Conservation (phyloP, 2,888 invertebrate genomes). For the Nemapogon koenigi region DNA sequence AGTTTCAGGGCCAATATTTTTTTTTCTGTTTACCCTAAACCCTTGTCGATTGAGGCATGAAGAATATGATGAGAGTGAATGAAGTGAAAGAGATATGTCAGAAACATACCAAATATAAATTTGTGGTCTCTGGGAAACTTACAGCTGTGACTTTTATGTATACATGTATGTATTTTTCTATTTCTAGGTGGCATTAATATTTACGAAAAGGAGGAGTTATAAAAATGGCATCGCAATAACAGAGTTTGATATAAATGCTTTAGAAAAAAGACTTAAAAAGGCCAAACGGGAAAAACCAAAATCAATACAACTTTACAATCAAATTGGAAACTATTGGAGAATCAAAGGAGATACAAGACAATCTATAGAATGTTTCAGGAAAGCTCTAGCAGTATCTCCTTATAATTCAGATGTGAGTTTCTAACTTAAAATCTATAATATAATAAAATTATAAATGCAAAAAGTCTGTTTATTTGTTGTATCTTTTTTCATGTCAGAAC, state of each 20-base stretch:
- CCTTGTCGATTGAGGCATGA: no score
- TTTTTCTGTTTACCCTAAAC: no score
- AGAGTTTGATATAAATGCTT: slow-evolving; percentile 75
- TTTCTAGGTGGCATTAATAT: slow-evolving; percentile 72
- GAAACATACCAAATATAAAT: no score
- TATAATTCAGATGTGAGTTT: slow-evolving; percentile 82
- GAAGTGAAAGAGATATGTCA: no score
- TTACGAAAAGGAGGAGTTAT: slow-evolving; percentile 70
- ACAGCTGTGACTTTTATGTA: no score
- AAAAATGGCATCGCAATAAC: slow-evolving; percentile 63
- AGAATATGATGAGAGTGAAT: no score
- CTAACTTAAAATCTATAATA: slow-evolving; percentile 2
- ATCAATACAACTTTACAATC: slow-evolving; percentile 85
- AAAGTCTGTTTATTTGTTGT: no score
- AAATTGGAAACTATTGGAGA: slow-evolving; percentile 92
- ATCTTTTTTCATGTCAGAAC: no score
- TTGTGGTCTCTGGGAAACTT: no score
- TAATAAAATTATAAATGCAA: no score
- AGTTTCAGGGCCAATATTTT: no score
- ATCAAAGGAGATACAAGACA: slow-evolving; percentile 87
- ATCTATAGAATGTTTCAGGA: slow-evolving; percentile 88
- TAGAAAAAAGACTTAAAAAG: slow-evolving; percentile 77
- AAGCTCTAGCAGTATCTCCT: slow-evolving; percentile 84
- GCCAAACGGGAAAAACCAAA: slow-evolving; percentile 84
- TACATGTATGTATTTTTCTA: neutral